Evolutionary conservation across 2,113 vertebrate genomes (phyloP).

Genomic region (Cichladusa arquata): DNA sequence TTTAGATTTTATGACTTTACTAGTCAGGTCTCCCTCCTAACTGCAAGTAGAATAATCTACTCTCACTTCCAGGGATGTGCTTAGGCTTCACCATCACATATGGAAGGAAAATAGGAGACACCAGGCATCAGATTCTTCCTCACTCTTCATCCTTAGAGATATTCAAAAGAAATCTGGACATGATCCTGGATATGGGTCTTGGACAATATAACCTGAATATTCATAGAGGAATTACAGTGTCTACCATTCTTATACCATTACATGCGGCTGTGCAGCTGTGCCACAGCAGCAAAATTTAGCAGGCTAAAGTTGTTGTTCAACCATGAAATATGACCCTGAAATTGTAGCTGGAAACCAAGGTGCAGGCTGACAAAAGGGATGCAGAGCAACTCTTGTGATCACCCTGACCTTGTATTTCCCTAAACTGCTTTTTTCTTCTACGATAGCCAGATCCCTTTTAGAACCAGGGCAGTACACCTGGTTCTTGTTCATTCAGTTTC

Average conservation of each 20-base stretch:
- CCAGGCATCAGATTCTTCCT: not conserved
- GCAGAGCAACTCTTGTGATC: not conserved
- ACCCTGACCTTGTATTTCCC: not conserved
- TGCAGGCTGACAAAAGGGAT: not conserved
- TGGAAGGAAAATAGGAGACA: not conserved
- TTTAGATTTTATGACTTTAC: not conserved
- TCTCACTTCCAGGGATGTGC: not conserved
- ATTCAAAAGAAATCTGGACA: not conserved
- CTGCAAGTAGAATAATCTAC: not conserved
- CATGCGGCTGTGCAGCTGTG: accelerated
- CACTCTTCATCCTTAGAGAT: not conserved
- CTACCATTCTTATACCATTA: not conserved
- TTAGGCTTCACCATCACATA: not conserved
- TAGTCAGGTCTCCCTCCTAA: not conserved
- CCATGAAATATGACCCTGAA: not conserved
- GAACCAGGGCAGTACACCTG: not conserved
- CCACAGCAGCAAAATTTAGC: not conserved
- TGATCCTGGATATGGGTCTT: not conserved
- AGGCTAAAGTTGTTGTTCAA: not conserved
- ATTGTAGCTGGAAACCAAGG: not conserved
- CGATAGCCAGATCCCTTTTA: not conserved
- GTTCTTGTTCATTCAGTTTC: not conserved
- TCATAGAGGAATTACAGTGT: not conserved
- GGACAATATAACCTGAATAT: not conserved
- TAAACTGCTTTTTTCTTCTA: not conserved